Evolutionary conservation across 64 coral and sea anemone genomes (phyloP).

Genomic region (Actinia tenebrosa): DNA sequence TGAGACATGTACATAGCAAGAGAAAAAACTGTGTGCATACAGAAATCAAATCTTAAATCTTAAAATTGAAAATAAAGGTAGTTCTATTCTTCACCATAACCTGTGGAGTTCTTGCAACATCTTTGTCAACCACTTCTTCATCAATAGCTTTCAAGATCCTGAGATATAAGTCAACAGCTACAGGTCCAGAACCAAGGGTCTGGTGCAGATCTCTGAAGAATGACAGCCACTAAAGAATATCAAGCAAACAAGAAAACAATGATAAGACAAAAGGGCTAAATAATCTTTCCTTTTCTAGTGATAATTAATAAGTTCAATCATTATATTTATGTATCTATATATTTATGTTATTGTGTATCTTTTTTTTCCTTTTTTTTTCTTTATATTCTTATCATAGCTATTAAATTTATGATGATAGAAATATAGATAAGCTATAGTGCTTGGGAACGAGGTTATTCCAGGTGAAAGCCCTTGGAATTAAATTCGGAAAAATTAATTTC

Average conservation of each 20-base stretch:
- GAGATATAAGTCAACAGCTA: constrained; percentile 84
- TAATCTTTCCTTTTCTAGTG: no score
- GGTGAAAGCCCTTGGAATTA: no score
- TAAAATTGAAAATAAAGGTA: background rate
- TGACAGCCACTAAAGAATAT: constrained; percentile 65
- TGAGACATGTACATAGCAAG: background rate
- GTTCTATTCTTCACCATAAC: background rate
- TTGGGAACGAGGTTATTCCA: no score
- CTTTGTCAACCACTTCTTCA: constrained; percentile 79
- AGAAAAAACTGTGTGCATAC: background rate
- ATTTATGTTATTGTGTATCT: no score
- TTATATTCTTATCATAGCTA: no score
- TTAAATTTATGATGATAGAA: no score
- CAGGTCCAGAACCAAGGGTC: constrained; percentile 63
- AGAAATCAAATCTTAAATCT: background rate
- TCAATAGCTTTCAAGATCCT: constrained; percentile 89
- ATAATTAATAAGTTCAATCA: no score
- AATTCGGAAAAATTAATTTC: no score
- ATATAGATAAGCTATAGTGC: no score
- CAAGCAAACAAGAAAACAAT: background rate
- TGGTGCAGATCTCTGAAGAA: constrained; percentile 82
- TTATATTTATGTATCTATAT: no score
- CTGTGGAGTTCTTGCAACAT: constrained; percentile 62
- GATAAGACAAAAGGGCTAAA: no score
- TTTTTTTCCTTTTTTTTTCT: no score